Conservation (phyloP, 2,113 vertebrate species). For the Pipra filicauda region DNA sequence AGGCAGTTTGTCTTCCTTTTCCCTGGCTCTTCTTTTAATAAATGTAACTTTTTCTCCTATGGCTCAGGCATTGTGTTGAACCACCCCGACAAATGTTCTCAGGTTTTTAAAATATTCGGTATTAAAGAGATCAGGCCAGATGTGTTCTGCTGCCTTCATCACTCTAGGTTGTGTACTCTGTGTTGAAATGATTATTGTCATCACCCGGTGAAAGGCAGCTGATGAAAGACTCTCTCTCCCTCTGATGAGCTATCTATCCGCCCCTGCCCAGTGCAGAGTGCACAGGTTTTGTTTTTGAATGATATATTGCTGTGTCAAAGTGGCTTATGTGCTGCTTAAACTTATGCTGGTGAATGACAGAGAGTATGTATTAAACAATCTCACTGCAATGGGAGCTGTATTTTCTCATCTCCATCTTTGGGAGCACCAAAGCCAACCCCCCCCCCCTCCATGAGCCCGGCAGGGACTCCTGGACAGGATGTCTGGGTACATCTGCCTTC, state of each 20-base stretch:
- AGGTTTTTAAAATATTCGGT: constrained; percentile 49
- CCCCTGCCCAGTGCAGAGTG: constrained; percentile 15
- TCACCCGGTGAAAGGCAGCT: constrained; percentile 13
- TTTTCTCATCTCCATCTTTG: constrained; percentile 5
- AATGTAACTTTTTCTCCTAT: constrained; percentile 1
- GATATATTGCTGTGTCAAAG: constrained; percentile 48
- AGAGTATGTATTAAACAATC: constrained; percentile 37
- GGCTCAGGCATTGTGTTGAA: constrained; percentile 9
- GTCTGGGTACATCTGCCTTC: background rate
- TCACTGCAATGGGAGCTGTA: constrained; percentile 7
- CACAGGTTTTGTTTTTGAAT: constrained; percentile 61
- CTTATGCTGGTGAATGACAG: constrained; percentile 26
- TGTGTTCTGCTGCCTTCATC: constrained; percentile 44
- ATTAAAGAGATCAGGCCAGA: constrained; percentile 61
- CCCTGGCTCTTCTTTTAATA: constrained; percentile 25
- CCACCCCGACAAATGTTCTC: constrained; percentile 14
- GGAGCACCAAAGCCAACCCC: background rate
- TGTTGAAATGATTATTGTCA: constrained; percentile 55
- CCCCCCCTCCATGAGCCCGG: rapidly evolving
- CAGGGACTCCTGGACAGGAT: background rate
- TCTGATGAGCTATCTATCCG: constrained; percentile 40
- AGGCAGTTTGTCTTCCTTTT: constrained; percentile 7
- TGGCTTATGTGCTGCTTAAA: constrained; percentile 62
- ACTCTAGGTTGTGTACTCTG: constrained; percentile 48
- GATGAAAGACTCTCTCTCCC: constrained; percentile 36